Evolutionary conservation across 2,888 invertebrate genomes (phyloP).

Genomic region (Tachina fera): DNA sequence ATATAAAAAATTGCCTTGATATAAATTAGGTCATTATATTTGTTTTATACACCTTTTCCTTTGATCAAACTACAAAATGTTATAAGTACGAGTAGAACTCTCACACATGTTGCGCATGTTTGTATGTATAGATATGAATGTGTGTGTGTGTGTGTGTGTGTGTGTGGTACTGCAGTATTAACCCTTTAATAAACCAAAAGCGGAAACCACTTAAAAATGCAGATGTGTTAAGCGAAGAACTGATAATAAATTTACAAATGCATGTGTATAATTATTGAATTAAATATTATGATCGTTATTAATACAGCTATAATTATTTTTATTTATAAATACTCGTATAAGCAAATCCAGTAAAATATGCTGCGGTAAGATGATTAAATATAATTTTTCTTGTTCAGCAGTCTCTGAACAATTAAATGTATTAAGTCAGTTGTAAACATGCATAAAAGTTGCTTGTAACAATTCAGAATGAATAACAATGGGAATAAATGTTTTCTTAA

Average conservation of each 20-base stretch:
- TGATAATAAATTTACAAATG: slow-evolving; percentile 15
- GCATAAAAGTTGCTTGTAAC: slow-evolving; percentile 1
- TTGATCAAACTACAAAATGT: background rate
- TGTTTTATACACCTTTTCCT: slow-evolving; percentile 45
- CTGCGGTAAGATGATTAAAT: slow-evolving; percentile 13
- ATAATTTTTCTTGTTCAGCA: background rate
- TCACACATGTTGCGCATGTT: slow-evolving; percentile 2
- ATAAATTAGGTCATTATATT: slow-evolving; percentile 64
- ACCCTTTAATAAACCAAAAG: slow-evolving; percentile 49
- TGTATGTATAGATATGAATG: too few species aligned
- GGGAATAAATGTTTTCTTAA: background rate
- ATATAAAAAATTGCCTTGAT: slow-evolving; percentile 44
- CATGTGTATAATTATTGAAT: slow-evolving; percentile 20
- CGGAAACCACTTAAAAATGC: slow-evolving; percentile 49
- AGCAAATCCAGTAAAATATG: slow-evolving; percentile 4
- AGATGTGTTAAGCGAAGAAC: slow-evolving; percentile 55
- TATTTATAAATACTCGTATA: background rate
- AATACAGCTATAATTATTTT: slow-evolving; percentile 27
- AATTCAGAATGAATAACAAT: background rate
- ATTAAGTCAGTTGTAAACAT: background rate
- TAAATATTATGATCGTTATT: slow-evolving; percentile 27
- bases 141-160: background rate
- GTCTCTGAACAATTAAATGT: slow-evolving; percentile 16
- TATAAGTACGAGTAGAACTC: background rate
- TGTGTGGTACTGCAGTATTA: slow-evolving; percentile 14